Base-by-base conservation (phyloP, 1,140 invertebrate species). In the Elymnias hypermnestra region DNA sequence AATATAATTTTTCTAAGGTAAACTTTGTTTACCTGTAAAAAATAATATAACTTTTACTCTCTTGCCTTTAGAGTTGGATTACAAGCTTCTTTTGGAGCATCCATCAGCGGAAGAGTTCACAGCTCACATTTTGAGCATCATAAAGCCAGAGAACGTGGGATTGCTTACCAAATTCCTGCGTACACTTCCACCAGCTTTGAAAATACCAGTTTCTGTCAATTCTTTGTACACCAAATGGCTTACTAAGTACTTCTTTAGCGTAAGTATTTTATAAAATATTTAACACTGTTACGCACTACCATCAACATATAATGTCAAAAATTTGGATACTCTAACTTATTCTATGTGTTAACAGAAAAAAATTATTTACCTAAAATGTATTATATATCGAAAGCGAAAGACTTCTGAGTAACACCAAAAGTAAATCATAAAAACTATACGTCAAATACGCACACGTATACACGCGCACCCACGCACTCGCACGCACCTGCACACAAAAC, bases 211-310 rank as follows among this genome's bases (percentile, higher is more conserved):
- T 1, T 23, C 72, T 8, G 53, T 69, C 41, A 64, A 72, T 61
- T 15, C 43, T 5, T 28, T 84, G 12, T 82, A 74, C 44, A 70
- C 75, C 10, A 53, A 60, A 48, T 84, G 79, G 79, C 73, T 83
- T 9, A 70, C 64, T 9, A 63, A 63, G 26, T 63, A 76, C 56
- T 75, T 83, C 63, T 81, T 77, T 14, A 75, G 66, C 28, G 77
- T 83, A 8, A 71, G 79, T 78, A 29, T n/a, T 9, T 8, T 26
- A 22, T 1, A 39, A 4, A 31, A 31, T n/a, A n/a, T n/a, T n/a
- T n/a, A n/a, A n/a, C n/a, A n/a, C n/a, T n/a, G n/a, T n/a, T n/a
- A n/a, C n/a, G n/a, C n/a, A n/a, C n/a, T n/a, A n/a, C n/a, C n/a
- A n/a, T n/a, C n/a, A n/a, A n/a, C n/a, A n/a, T n/a, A n/a, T n/a